Percentiles rank a stretch among this genome's conserved stretches.
Evolutionary conservation across 2,888 invertebrate genomes (phyloP).

Genomic region (Polyommatus icarus): DNA sequence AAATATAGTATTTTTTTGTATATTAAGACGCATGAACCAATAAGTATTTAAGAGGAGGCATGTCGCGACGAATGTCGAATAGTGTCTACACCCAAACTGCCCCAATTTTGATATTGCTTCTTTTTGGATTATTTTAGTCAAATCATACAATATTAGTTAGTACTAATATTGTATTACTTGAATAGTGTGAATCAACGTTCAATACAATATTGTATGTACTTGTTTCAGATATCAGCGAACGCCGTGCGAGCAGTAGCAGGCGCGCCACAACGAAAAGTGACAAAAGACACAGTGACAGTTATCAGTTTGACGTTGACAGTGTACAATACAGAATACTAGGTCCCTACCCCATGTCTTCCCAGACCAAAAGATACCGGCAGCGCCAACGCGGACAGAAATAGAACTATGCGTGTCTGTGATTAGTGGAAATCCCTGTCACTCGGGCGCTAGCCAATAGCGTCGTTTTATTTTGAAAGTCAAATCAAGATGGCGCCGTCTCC

Average conservation of each 20-base stretch:
- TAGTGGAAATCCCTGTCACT: background rate
- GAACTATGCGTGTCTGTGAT: background rate
- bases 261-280: conserved; percentile 75
- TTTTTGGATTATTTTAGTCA: too few relatives aligned
- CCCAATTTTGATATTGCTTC: too few relatives aligned
- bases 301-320: conserved; percentile 61
- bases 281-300: conserved; percentile 61
- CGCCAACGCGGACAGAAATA: background rate
- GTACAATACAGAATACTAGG: conserved; percentile 39
- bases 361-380: conserved; percentile 4
- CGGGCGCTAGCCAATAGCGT: background rate
- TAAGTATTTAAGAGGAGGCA: too few relatives aligned
- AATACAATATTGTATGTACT: conserved; percentile 30
- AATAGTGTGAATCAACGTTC: too few relatives aligned
- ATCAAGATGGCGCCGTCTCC: background rate
- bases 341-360: conserved; percentile 23
- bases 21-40: too few relatives aligned
- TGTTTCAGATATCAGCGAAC: conserved; percentile 73
- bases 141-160: too few relatives aligned
- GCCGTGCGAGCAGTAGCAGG: conserved; percentile 73
- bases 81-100: too few relatives aligned
- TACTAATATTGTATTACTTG: too few relatives aligned
- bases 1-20: too few relatives aligned
- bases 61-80: too few relatives aligned
- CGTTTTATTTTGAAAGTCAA: background rate